These are phyloP conservation scores for Molorchus minor DNA, from an alignment of 2,888 invertebrate species.

Conservation along the genomic window DNA sequence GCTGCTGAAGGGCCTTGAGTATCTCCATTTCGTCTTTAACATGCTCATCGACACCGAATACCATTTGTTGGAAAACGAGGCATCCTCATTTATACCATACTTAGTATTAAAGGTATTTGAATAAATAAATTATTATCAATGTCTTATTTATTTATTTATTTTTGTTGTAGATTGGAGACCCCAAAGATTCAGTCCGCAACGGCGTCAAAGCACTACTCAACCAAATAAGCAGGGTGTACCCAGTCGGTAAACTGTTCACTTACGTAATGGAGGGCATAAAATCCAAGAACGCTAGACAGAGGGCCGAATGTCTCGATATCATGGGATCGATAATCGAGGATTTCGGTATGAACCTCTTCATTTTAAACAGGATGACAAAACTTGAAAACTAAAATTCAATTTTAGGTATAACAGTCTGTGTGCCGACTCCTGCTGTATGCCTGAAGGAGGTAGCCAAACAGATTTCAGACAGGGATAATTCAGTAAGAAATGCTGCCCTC, in stretches of 20 bases:
- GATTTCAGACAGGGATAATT: slow-evolving; percentile 95
- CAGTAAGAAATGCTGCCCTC: slow-evolving; percentile 93
- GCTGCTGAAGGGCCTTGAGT: slow-evolving; percentile 93
- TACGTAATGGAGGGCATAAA: slow-evolving; percentile 95
- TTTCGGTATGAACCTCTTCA: slow-evolving; percentile 70
- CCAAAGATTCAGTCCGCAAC: slow-evolving; percentile 93
- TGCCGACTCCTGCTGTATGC: slow-evolving; percentile 80
- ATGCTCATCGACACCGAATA: slow-evolving; percentile 83
- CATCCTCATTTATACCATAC: slow-evolving; percentile 93
- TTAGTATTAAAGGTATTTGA: slow-evolving; percentile 91
- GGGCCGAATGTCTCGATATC: slow-evolving; percentile 96
- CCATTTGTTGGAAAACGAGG: slow-evolving; percentile 89
- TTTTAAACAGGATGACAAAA: neutral
- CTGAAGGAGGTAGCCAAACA: slow-evolving; percentile 92
- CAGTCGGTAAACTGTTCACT: slow-evolving; percentile 87
- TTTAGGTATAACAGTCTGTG: slow-evolving; percentile 75
- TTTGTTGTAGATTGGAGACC: slow-evolving; percentile 82
- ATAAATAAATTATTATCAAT: no score
- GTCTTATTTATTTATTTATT: neutral
- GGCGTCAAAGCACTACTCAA: slow-evolving; percentile 87
- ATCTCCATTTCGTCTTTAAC: slow-evolving; percentile 83
- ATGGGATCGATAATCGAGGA: slow-evolving; percentile 85
- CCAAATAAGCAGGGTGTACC: slow-evolving; percentile 85
- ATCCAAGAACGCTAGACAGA: slow-evolving; percentile 95
- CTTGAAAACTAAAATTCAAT: slow-evolving; percentile 20